These are phyloP conservation scores for Carposina sasakii DNA, from an alignment of 1,140 invertebrate genomes.

Conservation along the genomic window DNA sequence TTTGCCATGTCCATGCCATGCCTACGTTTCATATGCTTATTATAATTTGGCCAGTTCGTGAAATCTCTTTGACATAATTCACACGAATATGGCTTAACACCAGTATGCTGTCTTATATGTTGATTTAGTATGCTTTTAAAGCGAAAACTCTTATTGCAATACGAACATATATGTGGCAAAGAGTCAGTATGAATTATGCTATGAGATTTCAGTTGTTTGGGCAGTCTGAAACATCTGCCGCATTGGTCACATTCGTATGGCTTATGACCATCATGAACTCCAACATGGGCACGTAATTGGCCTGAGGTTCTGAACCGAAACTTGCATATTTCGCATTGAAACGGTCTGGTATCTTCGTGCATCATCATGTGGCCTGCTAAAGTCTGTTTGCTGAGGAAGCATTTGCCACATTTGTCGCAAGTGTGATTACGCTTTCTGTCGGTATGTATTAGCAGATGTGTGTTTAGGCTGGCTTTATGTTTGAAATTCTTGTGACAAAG, in stretches of 20 bases:
- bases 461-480: slow-evolving; percentile 38
- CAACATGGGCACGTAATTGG: slow-evolving; percentile 70
- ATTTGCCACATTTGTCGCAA: slow-evolving; percentile 59
- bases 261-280: slow-evolving; percentile 80
- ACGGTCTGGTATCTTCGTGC: slow-evolving; percentile 81
- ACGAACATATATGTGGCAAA: slow-evolving; percentile 84
- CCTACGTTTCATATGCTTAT: slow-evolving; percentile 82
- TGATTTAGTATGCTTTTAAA: slow-evolving; percentile 80
- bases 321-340: slow-evolving; percentile 83
- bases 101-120: slow-evolving; percentile 78
- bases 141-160: slow-evolving; percentile 80
- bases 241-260: slow-evolving; percentile 84
- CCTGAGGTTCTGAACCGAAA: slow-evolving; percentile 64
- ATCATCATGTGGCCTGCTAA: slow-evolving; percentile 74
- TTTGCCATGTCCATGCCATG: slow-evolving; percentile 71
- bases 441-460: slow-evolving; percentile 50
- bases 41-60: slow-evolving; percentile 84
- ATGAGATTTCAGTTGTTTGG: slow-evolving; percentile 49
- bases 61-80: slow-evolving; percentile 79
- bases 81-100: slow-evolving; percentile 75
- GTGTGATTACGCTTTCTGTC: slow-evolving; percentile 48
- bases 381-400: slow-evolving; percentile 51
- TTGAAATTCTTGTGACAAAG: slow-evolving; percentile 54
- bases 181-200: slow-evolving; percentile 85
- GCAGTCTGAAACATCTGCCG: slow-evolving; percentile 79